A percentile compares a stretch with the other conserved stretches of the same genome.
Evolutionary conservation across 64 coral and sea anemone genomes (phyloP).

Genomic region (Actinia tenebrosa): DNA sequence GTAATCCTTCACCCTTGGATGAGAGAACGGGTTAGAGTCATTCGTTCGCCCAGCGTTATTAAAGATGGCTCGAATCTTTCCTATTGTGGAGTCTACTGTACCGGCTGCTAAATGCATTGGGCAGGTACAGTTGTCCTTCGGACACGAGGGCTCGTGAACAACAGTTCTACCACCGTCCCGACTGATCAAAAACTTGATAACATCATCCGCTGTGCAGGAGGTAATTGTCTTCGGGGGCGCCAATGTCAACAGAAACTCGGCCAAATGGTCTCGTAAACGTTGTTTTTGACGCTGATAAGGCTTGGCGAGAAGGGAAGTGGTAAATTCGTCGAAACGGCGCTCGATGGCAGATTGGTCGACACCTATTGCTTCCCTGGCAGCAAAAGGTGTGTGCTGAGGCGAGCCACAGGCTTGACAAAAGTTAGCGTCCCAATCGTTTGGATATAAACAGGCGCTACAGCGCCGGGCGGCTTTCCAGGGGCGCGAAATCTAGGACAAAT

Average conservation of each 20-base stretch:
- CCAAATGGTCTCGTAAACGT: not conserved
- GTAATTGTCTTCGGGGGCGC: not conserved
- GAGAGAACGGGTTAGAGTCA: constrained; percentile 33
- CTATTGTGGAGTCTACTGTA: constrained; percentile 22
- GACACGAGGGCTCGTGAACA: not conserved
- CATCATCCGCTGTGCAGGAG: not conserved
- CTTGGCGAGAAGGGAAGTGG: not conserved
- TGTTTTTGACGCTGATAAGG: constrained; percentile 13
- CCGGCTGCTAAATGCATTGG: constrained; percentile 26
- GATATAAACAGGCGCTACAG: constrained; percentile 17
- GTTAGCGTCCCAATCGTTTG: constrained; percentile 18
- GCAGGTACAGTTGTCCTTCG: not conserved
- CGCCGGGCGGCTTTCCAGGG: constrained; percentile 38
- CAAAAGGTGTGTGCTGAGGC: not conserved
- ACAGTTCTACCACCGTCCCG: not conserved
- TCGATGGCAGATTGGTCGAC: not conserved
- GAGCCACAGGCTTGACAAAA: constrained; percentile 17
- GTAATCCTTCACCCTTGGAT: constrained; percentile 28
- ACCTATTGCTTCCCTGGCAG: not conserved
- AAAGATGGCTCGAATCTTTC: constrained; percentile 20
- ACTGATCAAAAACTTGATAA: constrained; percentile 23
- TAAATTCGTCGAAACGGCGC: not conserved
- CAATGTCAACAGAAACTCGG: not conserved
- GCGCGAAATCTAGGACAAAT: not conserved
- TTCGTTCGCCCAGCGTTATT: constrained; percentile 11